phyloP scores from a whole-genome alignment of 1,140 invertebrate species.

The Callitettix versicolor region DNA sequence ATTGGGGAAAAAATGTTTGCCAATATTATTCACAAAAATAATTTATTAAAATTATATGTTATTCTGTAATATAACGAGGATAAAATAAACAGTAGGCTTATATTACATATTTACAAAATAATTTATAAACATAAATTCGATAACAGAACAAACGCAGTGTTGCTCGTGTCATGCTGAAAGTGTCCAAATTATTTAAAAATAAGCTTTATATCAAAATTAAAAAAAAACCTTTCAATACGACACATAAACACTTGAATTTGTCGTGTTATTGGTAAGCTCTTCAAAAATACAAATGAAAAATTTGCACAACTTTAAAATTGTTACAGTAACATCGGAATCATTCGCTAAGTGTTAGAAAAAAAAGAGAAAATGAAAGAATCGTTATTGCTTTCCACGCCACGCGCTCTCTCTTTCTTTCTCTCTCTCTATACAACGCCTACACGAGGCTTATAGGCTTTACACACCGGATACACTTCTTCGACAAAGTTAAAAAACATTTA shows the following conservation, averaged over 20 bases:
- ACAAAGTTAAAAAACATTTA: background rate
- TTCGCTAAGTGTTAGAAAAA: background rate
- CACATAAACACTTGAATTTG: background rate
- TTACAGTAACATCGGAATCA: background rate
- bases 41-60: no score
- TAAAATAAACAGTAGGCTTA: no score
- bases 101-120: no score
- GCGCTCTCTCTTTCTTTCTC: background rate
- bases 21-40: no score
- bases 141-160: no score
- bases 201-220: background rate
- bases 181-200: no score
- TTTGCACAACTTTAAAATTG: background rate
- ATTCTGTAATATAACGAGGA: no score
- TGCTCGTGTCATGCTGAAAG: no score
- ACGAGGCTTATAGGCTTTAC: background rate
- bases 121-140: no score
- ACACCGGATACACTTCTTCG: no score
- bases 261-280: background rate
- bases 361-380: background rate
- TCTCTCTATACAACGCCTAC: background rate
- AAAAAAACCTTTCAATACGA: background rate
- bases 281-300: background rate
- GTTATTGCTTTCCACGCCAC: slow-evolving; percentile 6
- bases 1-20: no score